Base-by-base conservation (phyloP, 2,888 invertebrate species). In the Dysmachus trigonus region DNA sequence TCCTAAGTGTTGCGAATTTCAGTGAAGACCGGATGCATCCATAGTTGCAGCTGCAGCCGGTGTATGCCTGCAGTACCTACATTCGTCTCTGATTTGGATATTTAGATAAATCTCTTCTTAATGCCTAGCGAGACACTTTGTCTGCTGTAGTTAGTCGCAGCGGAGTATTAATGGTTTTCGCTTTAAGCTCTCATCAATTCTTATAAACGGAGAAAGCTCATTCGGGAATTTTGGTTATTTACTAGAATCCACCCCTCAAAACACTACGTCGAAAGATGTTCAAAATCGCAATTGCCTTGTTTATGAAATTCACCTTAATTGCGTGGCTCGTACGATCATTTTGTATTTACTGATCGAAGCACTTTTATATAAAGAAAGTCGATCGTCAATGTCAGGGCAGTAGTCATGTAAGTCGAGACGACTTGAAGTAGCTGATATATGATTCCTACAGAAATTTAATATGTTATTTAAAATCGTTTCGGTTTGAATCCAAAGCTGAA, bases 1-100 rank as follows among this genome's bases (percentile, higher is more conserved):
- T 13, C 62, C 27, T 62, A 62, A 47, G 77, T 27, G 47, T 77
- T 81, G 81, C 81, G n/a, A 81, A 81, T 81, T 62, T 62, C 22
- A 53, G 33, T 10, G 31, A 53, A 62, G 30, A 81, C 81, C 81
- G 53, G 53, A 81, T 53, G 81, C 13, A 0, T 6, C 22, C 13
- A 1, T 47, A 30, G 8, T 22, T 76, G n/a, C 27, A 77, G 22
- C 62, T 27, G 62, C 27, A 18, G 8, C 8, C 27, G 22, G 10
- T 10, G 22, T 3, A 62, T 22, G 27, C 27, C 2, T 8, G 22
- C 62, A 47, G n/a, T 47, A 47, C n/a, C 47, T 47, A n/a, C 15
- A n/a, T 15, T 13, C 41, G 41, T 4, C 3, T 41, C 47, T 47
- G 47, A n/a, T 47, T 47, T 47, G 15, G 5, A 47, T 47, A 47